These are phyloP conservation scores for Baryphthengus martii DNA, from an alignment of 2,113 vertebrate genomes.

Conservation along the genomic window DNA sequence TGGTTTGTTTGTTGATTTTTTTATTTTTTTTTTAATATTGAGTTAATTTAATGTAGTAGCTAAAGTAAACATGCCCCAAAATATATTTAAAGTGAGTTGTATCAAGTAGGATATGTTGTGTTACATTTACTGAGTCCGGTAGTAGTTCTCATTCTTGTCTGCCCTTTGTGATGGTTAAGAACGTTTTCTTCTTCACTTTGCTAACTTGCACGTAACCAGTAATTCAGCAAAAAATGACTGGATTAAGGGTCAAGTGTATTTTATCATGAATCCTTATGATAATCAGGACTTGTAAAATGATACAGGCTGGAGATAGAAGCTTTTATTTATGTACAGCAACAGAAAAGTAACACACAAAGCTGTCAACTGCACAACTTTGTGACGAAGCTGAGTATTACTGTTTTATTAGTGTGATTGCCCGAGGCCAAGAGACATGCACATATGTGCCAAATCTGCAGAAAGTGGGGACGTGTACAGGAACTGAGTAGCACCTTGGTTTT, in stretches of 20 bases:
- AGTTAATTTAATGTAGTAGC: slow-evolving; percentile 9
- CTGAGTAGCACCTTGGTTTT: fast-evolving
- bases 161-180: background rate
- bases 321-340: background rate
- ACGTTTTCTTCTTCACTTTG: background rate
- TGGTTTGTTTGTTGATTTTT: background rate
- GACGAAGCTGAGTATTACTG: background rate
- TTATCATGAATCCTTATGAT: background rate
- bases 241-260: background rate
- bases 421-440: background rate
- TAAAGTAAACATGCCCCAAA: background rate
- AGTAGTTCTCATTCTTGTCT: background rate
- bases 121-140: background rate
- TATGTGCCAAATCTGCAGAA: background rate
- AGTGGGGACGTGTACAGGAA: background rate
- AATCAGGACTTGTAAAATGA: background rate
- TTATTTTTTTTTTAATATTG: background rate
- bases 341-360: background rate
- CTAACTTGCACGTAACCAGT: background rate
- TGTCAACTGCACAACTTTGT: background rate
- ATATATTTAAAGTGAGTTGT: background rate
- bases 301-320: background rate
- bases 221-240: background rate
- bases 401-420: background rate
- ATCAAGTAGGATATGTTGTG: background rate